phyloP scores from a whole-genome alignment of 1,140 invertebrate genomes.

The Macrocentrus cingulum region DNA sequence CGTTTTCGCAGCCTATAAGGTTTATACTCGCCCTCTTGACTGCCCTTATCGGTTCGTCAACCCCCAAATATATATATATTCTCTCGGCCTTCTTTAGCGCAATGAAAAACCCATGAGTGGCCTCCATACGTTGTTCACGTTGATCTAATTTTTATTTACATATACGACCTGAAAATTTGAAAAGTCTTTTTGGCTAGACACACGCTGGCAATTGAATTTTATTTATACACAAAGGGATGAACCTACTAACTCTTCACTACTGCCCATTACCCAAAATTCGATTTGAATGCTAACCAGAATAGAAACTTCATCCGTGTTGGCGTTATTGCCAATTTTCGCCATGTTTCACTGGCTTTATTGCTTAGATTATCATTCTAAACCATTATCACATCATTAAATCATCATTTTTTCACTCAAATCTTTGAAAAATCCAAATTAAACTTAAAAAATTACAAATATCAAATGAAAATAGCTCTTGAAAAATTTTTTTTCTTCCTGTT shows the following conservation, averaged over 20 bases:
- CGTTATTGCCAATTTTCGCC: constrained; percentile 26
- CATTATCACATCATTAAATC: neutral
- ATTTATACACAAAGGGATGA: neutral
- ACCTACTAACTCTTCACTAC: constrained; percentile 21
- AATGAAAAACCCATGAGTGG: too few species aligned
- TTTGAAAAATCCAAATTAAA: neutral
- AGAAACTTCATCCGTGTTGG: constrained; percentile 21
- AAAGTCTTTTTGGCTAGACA: too few species aligned
- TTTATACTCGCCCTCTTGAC: constrained; percentile 7
- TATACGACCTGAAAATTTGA: neutral
- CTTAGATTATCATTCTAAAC: constrained; percentile 21
- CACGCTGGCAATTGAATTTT: constrained; percentile 14
- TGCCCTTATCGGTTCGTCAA: constrained; percentile 17
- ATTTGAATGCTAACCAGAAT: constrained; percentile 29
- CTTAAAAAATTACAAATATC: constrained; percentile 3
- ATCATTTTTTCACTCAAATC: neutral
- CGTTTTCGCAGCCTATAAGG: constrained; percentile 28
- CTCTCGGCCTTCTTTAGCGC: neutral
- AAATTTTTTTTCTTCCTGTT: too few species aligned
- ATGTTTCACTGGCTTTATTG: constrained; percentile 23
- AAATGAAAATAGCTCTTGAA: too few species aligned
- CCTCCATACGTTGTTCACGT: too few species aligned
- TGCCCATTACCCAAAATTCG: constrained; percentile 20
- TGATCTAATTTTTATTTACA: too few species aligned
- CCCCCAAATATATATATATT: neutral